Evolutionary conservation across 2,113 vertebrate genomes (phyloP).

Genomic region (Heterochromis multidens): DNA sequence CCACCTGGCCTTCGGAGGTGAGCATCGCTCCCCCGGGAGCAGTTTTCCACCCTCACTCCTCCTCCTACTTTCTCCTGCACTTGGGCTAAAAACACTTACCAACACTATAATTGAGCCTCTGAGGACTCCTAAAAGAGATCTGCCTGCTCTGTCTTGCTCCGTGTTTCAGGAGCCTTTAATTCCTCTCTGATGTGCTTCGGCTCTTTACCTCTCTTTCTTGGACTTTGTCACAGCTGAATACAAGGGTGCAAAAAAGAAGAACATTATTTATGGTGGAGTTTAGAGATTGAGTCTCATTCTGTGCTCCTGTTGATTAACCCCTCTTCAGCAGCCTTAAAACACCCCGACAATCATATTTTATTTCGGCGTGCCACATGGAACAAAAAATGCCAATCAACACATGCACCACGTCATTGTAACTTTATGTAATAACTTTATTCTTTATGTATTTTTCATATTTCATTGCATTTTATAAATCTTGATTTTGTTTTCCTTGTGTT

Average conservation of each 20-base stretch:
- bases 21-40: slow-evolving; percentile 20
- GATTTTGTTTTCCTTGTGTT: too few species aligned
- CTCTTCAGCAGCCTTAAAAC: background rate
- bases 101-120: slow-evolving; percentile 54
- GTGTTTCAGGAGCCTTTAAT: slow-evolving; percentile 26
- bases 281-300: background rate
- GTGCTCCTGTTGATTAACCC: background rate
- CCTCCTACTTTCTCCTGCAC: slow-evolving; percentile 6
- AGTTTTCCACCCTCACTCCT: slow-evolving; percentile 30
- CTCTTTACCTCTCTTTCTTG: background rate
- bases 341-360: background rate
- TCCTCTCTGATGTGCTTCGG: slow-evolving; percentile 3
- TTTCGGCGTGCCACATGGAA: background rate
- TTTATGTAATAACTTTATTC: background rate
- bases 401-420: background rate
- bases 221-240: background rate
- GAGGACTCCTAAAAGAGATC: slow-evolving; percentile 37
- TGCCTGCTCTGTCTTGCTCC: slow-evolving; percentile 20
- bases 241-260: background rate
- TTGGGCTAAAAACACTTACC: slow-evolving; percentile 45
- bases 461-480: background rate
- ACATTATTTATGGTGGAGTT: background rate
- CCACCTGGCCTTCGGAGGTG: slow-evolving; percentile 27
- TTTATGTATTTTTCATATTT: background rate
- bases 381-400: background rate